These are phyloP conservation scores for Troilus luridus DNA, from an alignment of 2,888 invertebrate species.

Conservation along the genomic window DNA sequence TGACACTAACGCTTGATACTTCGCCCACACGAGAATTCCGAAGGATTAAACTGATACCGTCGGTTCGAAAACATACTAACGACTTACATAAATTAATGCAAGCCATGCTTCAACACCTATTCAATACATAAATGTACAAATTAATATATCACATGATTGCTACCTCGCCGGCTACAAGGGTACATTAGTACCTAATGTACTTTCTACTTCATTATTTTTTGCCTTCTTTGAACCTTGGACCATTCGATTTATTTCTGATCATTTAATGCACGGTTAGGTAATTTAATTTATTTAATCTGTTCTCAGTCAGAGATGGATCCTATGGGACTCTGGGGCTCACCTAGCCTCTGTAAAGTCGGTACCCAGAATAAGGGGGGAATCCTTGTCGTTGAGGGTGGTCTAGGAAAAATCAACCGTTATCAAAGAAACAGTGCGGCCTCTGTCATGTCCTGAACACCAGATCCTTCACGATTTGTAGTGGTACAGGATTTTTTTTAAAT, in stretches of 20 bases:
- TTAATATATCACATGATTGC: slow-evolving; percentile 18
- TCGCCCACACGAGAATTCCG: slow-evolving; percentile 28
- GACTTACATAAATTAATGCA: slow-evolving; percentile 10
- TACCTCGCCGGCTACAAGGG: not conserved
- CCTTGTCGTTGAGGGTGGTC: too few relatives aligned
- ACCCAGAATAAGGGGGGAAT: too few relatives aligned
- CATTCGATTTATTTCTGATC: not conserved
- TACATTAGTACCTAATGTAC: not conserved
- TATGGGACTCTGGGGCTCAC: too few relatives aligned
- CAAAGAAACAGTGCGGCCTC: too few relatives aligned
- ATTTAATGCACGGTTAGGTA: not conserved
- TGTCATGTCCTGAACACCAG: too few relatives aligned
- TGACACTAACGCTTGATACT: not conserved
- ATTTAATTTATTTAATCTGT: not conserved
- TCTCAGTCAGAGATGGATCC: too few relatives aligned
- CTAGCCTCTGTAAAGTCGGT: too few relatives aligned
- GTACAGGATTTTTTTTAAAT: too few relatives aligned
- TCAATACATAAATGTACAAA: not conserved
- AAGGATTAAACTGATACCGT: slow-evolving; percentile 34
- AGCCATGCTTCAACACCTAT: not conserved
- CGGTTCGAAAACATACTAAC: slow-evolving; percentile 1
- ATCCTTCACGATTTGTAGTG: too few relatives aligned
- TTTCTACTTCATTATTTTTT: not conserved
- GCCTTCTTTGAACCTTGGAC: not conserved
- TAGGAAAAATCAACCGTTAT: too few relatives aligned